A percentile compares a stretch with the other conserved stretches of the same genome.
phyloP scores from a whole-genome alignment of 2,888 invertebrate genomes.

The Melipona bicolor region DNA sequence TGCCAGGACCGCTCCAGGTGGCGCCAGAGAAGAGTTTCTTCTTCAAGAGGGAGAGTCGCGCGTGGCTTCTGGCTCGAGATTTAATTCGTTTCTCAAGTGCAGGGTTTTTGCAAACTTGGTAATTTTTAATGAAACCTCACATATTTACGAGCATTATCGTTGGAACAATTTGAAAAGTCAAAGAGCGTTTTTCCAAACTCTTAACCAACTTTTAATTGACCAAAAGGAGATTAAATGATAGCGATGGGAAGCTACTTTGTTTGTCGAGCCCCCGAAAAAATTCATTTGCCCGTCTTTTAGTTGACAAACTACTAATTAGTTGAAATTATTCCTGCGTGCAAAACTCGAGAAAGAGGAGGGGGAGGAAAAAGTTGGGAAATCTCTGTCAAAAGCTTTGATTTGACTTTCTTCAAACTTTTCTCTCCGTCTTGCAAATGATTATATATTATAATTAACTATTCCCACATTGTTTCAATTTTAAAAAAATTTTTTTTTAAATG shows the following conservation, averaged over 20 bases:
- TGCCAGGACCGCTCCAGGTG: background rate
- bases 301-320: background rate
- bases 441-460: background rate
- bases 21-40: background rate
- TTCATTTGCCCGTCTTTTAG: background rate
- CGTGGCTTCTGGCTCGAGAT: background rate
- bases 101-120: too few relatives aligned
- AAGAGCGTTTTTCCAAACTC: background rate
- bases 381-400: background rate
- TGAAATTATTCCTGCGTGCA: background rate
- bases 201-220: conserved; percentile 1
- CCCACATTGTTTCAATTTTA: too few relatives aligned
- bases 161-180: background rate
- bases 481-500: too few relatives aligned
- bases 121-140: too few relatives aligned
- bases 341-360: background rate
- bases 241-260: background rate
- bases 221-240: background rate
- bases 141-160: too few relatives aligned
- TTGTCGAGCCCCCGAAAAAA: background rate
- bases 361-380: background rate
- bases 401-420: background rate
- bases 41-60: background rate
- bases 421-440: background rate
- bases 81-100: too few relatives aligned